Base-by-base conservation (phyloP, 2,113 vertebrate species). In the Macquaria ambigua region DNA sequence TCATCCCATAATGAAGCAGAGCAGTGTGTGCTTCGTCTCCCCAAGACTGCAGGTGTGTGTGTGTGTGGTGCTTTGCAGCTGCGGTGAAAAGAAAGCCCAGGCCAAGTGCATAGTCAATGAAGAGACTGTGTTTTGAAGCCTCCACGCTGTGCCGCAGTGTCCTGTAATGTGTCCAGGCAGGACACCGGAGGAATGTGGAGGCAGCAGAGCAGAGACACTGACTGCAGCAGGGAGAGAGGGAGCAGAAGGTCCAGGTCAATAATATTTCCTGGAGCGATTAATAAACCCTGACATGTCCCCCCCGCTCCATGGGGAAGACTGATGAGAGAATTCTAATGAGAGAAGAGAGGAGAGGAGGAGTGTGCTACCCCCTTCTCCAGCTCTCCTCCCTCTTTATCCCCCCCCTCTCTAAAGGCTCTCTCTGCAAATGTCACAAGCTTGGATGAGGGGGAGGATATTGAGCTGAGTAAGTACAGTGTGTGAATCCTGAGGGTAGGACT, bases 231-330 rank as follows among this genome's bases (percentile, higher is more conserved):
- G 41, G 74, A 84, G 80, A 88, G 81, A 52, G 72, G 70, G 70
- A 87, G 83, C 92, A 94, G 87, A 91, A 84, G 92, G 91, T 90
- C 85, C 79, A 23, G 91, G 92, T 95, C 93, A 94, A 95, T 94
- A 93, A 91, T 93, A 91, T 84, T 91, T 94, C 88, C 88, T 78
- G 81, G 89, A 87, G 89, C 79, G 80, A 93, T 94, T 93, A 93
- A 93, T 94, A 95, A 95, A 94, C 84, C 86, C 84, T 77, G 87
- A 84, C 90, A 79, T 93, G 88, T 81, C 84, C 76, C 59, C 59
- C 52, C 55, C 62, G 55, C 78, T 88, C 79, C 56, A 31, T 55
- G 64, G 79, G 86, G 89, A 92, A 82, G 92, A 94, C 87, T 81
- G 92, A 93, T 91, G 92, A 88, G 74, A 82, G 91, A 77, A 90